These are phyloP conservation scores for Yponomeuta cagnagella DNA, from an alignment of 2,888 invertebrate species.

Conservation along the genomic window DNA sequence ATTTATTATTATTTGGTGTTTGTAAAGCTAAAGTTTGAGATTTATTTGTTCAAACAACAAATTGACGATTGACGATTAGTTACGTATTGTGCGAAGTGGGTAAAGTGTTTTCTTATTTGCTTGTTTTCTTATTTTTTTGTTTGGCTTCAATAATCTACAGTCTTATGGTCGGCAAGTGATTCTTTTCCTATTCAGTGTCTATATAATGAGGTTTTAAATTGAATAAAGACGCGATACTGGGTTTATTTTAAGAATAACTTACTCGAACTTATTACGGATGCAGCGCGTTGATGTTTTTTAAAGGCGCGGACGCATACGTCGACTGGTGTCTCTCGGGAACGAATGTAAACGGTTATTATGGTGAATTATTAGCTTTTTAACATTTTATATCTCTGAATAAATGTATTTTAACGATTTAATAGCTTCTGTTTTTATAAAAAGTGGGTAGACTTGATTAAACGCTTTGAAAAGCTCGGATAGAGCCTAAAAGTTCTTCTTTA, in stretches of 20 bases:
- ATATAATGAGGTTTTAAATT: neutral
- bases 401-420: neutral
- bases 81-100: neutral
- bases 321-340: conserved; percentile 20
- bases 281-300: conserved; percentile 54
- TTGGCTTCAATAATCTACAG: neutral
- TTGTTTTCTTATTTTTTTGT: too few species aligned
- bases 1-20: neutral
- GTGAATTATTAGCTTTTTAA: too few species aligned
- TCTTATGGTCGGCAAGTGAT: neutral
- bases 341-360: conserved; percentile 3
- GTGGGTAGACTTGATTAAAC: neutral
- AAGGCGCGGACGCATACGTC: conserved; percentile 20
- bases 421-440: neutral
- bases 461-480: neutral
- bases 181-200: neutral
- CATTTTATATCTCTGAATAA: too few species aligned
- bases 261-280: conserved; percentile 24
- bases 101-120: neutral
- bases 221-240: neutral
- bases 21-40: neutral
- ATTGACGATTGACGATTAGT: neutral
- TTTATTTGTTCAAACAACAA: neutral
- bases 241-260: conserved; percentile 13
- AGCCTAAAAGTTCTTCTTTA: neutral